A percentile compares a stretch with the other conserved stretches of the same genome.
These are phyloP conservation scores for Trachelus tabidus DNA, from an alignment of 2,888 invertebrate species.

Conservation along the genomic window DNA sequence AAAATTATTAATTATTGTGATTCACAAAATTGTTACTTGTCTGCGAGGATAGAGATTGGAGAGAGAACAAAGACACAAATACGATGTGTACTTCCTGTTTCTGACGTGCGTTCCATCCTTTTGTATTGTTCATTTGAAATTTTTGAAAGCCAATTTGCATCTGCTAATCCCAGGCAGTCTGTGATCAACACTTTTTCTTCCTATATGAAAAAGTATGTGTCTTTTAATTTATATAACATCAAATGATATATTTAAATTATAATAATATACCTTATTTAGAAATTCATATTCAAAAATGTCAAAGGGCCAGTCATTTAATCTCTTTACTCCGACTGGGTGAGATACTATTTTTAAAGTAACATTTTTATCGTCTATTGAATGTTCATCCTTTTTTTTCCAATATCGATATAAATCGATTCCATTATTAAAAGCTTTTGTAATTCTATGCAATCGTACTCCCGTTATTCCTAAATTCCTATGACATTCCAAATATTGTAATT, in stretches of 20 bases:
- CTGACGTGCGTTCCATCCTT: neutral
- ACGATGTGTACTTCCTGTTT: neutral
- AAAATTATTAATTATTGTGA: neutral
- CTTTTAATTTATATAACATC: neutral
- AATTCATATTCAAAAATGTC: conserved; percentile 26
- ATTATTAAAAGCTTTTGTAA: conserved; percentile 31
- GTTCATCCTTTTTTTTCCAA: neutral
- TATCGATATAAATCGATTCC: conserved; percentile 13
- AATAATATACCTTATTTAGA: conserved; percentile 11
- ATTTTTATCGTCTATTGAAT: conserved; percentile 5
- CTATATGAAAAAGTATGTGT: neutral
- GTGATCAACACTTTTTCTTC: conserved; percentile 30
- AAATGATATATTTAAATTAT: neutral
- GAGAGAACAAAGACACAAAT: conserved; percentile 11
- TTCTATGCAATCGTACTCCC: conserved; percentile 25
- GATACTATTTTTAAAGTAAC: conserved; percentile 24
- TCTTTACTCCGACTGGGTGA: conserved; percentile 16
- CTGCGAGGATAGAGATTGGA: conserved; percentile 2
- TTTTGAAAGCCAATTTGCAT: conserved; percentile 18
- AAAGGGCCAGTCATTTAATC: conserved; percentile 33
- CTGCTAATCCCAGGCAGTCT: conserved; percentile 35
- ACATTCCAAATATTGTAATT: neutral
- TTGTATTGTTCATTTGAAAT: conserved; percentile 12
- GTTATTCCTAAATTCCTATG: conserved; percentile 26
- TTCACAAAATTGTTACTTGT: conserved; percentile 8